Conservation (phyloP, 2,797 vertebrate species). For the Corythornis leucogaster region DNA sequence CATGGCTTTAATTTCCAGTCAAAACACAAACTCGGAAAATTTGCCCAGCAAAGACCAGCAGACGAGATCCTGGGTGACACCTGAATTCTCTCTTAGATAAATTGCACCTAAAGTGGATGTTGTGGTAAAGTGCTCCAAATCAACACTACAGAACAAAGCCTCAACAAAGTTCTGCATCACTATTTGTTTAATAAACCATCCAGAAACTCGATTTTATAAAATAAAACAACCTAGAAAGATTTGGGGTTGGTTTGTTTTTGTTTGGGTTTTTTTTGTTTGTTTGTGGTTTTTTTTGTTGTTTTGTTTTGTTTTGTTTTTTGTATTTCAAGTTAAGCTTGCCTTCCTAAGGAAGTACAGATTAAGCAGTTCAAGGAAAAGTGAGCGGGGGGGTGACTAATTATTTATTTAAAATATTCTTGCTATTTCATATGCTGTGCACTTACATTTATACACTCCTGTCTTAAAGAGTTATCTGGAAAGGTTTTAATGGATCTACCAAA, state of each 20-base stretch:
- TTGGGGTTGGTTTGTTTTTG: too few relatives aligned
- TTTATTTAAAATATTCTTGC: not conserved
- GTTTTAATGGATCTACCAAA: not conserved
- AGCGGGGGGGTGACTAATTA: not conserved
- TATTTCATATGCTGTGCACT: not conserved
- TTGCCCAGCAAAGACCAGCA: not conserved
- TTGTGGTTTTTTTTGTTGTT: too few relatives aligned
- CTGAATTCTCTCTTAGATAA: not conserved
- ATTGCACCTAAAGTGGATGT: not conserved
- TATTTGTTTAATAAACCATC: not conserved
- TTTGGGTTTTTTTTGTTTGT: too few relatives aligned
- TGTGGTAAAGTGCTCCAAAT: not conserved
- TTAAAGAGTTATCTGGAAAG: not conserved
- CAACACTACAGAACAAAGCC: not conserved
- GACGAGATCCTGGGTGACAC: accelerated
- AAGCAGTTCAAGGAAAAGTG: not conserved
- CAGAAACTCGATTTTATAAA: not conserved
- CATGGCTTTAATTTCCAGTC: not conserved
- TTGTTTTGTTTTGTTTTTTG: not conserved
- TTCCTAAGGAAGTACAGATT: not conserved
- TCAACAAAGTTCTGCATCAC: not conserved
- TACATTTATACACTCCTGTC: not conserved
- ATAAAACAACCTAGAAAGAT: not conserved
- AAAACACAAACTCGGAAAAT: not conserved
- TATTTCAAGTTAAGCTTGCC: not conserved